A percentile compares a stretch with the other conserved stretches of the same genome.
Evolutionary conservation across 2,888 invertebrate species (phyloP).

Genomic region (Sarcophaga rosellei): DNA sequence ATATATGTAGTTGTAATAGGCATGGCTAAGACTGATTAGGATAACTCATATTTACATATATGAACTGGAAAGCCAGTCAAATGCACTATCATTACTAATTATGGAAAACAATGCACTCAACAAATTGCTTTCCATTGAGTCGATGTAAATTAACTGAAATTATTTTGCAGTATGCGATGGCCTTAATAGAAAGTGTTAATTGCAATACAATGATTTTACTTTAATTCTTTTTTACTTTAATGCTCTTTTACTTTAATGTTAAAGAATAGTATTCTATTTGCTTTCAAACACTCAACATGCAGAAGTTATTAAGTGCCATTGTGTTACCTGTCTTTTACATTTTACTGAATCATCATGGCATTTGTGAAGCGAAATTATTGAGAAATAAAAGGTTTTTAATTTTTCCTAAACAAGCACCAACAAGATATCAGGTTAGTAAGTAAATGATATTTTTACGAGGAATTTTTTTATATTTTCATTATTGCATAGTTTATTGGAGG

Average conservation of each 20-base stretch:
- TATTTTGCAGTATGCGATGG: conserved; percentile 14
- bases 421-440: conserved; percentile 75
- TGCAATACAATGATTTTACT: conserved; percentile 45
- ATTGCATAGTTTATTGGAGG: conserved; percentile 76
- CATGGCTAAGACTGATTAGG: too few species aligned
- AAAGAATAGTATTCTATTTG: background rate
- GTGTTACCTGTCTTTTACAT: conserved; percentile 33
- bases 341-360: conserved; percentile 12
- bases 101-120: too few species aligned
- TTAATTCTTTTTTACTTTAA: background rate
- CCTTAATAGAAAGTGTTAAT: conserved; percentile 42
- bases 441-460: background rate
- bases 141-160: background rate
- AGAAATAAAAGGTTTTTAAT: conserved; percentile 74
- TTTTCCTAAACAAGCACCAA: conserved; percentile 77
- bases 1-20: too few species aligned
- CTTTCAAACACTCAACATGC: conserved; percentile 25
- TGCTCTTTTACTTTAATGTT: conserved; percentile 9
- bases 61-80: too few species aligned
- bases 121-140: background rate
- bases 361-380: conserved; percentile 16
- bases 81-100: too few species aligned
- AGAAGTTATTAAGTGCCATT: background rate
- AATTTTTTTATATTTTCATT: background rate
- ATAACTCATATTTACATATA: too few species aligned